Evolutionary conservation across 2,113 vertebrate genomes (phyloP).

Genomic region (Thamnophis sirtalis): DNA sequence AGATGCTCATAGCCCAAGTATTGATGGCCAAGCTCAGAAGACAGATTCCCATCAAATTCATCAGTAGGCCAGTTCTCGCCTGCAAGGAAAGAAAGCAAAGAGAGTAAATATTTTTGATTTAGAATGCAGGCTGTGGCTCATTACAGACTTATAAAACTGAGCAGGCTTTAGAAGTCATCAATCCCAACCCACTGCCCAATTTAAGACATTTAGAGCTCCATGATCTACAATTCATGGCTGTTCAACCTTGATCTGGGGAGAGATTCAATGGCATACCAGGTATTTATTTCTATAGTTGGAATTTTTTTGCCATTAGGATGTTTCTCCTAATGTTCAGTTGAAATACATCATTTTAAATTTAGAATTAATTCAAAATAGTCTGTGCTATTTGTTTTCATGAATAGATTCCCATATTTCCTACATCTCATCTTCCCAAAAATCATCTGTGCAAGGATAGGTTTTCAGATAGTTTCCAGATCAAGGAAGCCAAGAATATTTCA

Average conservation of each 20-base stretch:
- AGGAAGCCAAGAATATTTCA: neutral
- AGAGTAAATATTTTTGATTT: neutral
- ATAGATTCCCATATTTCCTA: neutral
- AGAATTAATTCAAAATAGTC: neutral
- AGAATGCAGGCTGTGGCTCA: neutral
- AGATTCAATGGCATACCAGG: neutral
- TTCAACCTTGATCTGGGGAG: neutral
- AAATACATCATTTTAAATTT: neutral
- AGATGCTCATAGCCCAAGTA: conserved; percentile 90
- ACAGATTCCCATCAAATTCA: conserved; percentile 91
- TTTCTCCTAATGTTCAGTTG: neutral
- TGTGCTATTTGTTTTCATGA: neutral
- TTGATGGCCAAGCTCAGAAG: conserved; percentile 90
- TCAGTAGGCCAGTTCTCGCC: conserved; percentile 89
- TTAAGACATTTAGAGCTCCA: neutral
- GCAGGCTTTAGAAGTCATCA: neutral
- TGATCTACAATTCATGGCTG: neutral
- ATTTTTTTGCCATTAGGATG: neutral
- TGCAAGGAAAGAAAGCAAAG: conserved; percentile 63
- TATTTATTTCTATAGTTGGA: neutral
- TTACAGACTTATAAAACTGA: neutral
- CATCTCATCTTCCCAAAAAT: neutral
- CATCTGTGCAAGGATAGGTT: neutral
- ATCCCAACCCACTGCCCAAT: neutral
- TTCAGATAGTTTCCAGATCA: neutral